Base-by-base conservation (phyloP, 2,888 invertebrate genomes). In the Cryptophagus acutangulus region DNA sequence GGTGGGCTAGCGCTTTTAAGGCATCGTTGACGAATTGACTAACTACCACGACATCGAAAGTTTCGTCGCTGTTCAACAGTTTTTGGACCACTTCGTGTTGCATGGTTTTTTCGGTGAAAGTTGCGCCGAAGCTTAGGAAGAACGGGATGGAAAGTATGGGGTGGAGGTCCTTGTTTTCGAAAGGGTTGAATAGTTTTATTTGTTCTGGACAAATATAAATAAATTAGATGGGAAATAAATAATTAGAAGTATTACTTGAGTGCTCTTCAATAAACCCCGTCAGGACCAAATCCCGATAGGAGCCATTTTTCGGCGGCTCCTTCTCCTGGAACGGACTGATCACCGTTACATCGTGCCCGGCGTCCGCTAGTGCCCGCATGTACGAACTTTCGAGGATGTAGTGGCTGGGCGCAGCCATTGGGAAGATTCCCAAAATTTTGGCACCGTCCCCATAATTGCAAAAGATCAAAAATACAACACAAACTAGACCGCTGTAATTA, bases 11-110 rank as follows among this genome's bases (percentile, higher is more conserved):
- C 2, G 70, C 71, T 35, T 43, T 62, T 6, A 63, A 48, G 1
- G 71, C 72, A 48, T n/a, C 73, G 46, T 67, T 69, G 17, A 74
- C 54, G 48, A 71, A 71, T 33, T 69, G 57, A 46, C 73, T 72
- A 2, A 70, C 61, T 4, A 66, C 49, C 3, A 65, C 54, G 2
- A 60, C 52, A 42, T 69, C 67, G 31, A 70, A 65, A 12, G 57
- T 51, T 38, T 68, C 51, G 24, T 69, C 59, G 0, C 67, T 65
- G 3, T 55, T 42, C 9, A 65, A 33, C 3, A 65, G 42, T 15
- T 55, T 41, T 45, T 60, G 48, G 2, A 63, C 50, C 3, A 4
- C 15, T 31, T 15, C 31, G 3, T 31, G 4, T 15, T n/a, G 13
- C n/a, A 31, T 4, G 3, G n/a, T n/a, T 3, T 3, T 13, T n/a